Conservation (phyloP, 2,888 invertebrate species). For the Nesidiocoris tenuis region DNA sequence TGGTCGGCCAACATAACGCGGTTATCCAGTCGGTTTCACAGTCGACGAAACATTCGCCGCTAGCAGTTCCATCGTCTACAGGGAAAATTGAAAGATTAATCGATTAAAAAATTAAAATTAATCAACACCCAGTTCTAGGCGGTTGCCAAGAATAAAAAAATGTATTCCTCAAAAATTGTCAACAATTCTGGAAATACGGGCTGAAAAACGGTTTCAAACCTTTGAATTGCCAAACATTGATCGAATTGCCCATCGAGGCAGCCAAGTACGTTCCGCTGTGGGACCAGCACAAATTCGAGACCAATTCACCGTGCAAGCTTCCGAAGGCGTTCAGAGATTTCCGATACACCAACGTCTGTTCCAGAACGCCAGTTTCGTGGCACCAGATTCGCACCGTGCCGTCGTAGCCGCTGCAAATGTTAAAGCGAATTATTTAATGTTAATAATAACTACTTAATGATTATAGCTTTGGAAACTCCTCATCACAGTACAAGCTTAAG, state of each 20-base stretch:
- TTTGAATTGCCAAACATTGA: conserved; percentile 62
- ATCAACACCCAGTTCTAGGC: too few relatives aligned
- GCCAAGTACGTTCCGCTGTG: conserved; percentile 60
- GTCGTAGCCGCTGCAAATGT: conserved; percentile 59
- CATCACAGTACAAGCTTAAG: too few relatives aligned
- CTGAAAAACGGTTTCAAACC: too few relatives aligned
- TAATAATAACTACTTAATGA: too few relatives aligned
- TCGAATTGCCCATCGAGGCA: conserved; percentile 60
- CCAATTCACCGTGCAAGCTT: conserved; percentile 57
- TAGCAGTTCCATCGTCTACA: conserved; percentile 46
- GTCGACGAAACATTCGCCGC: conserved; percentile 54
- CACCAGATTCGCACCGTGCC: conserved; percentile 64
- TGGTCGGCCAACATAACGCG: conserved; percentile 58
- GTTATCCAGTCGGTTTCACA: conserved; percentile 58
- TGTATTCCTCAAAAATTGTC: too few relatives aligned
- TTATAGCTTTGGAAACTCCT: too few relatives aligned
- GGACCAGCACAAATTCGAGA: conserved; percentile 59
- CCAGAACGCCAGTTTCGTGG: conserved; percentile 56
- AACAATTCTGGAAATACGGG: too few relatives aligned
- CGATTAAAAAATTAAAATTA: neutral
- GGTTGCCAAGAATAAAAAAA: too few relatives aligned
- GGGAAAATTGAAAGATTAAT: neutral
- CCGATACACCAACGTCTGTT: conserved; percentile 61
- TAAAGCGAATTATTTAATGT: too few relatives aligned
- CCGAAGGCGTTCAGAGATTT: conserved; percentile 58